Evolutionary conservation across 1,140 invertebrate species (phyloP).

Genomic region (Bombus fervidus): DNA sequence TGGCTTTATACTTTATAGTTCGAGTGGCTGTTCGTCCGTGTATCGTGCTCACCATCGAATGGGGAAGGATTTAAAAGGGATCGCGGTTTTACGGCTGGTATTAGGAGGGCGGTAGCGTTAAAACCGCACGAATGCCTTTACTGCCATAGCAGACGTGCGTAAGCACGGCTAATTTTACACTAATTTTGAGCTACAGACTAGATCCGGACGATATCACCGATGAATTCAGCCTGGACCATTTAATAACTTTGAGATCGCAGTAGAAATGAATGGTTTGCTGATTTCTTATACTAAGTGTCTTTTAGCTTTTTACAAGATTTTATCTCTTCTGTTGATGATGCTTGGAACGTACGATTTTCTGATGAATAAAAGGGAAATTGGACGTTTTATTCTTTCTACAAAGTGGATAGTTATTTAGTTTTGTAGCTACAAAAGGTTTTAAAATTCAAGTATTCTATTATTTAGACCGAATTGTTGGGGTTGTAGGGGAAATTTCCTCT

Average conservation of each 20-base stretch:
- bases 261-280: too few species aligned
- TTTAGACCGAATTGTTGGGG: too few species aligned
- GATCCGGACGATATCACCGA: background rate
- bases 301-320: too few species aligned
- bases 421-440: too few species aligned
- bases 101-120: constrained; percentile 70
- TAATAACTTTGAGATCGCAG: background rate
- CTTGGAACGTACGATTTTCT: too few species aligned
- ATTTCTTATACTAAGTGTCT: too few species aligned
- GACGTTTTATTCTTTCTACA: too few species aligned
- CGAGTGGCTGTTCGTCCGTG: constrained; percentile 58
- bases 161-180: constrained; percentile 47
- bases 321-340: too few species aligned
- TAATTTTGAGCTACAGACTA: constrained; percentile 50
- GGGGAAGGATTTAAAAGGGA: constrained; percentile 76
- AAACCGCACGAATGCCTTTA: constrained; percentile 45
- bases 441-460: too few species aligned
- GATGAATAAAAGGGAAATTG: too few species aligned
- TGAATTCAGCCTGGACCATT: background rate
- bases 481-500: too few species aligned
- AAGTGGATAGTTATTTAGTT: too few species aligned
- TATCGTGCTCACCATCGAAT: constrained; percentile 67
- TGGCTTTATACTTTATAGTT: constrained; percentile 78
- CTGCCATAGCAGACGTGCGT: background rate
- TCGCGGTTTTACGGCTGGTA: constrained; percentile 74